Evolutionary conservation across 2,797 vertebrate genomes (phyloP), one percentile per base, ranked within the genome.

Genomic region (Sebastiscus albofasciatus): DNA sequence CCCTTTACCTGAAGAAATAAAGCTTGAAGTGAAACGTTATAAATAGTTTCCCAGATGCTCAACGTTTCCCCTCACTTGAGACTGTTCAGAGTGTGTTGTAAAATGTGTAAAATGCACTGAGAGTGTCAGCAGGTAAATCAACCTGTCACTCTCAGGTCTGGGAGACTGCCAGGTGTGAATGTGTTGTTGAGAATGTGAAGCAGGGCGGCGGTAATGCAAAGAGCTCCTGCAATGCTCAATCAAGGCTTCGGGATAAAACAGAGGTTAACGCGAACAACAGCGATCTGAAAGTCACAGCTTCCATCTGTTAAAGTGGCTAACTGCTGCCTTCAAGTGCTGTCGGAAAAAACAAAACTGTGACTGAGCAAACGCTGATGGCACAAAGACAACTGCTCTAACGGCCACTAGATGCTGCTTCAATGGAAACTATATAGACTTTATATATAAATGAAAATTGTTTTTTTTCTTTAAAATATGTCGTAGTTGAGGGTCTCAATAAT

Each of bases 81-180:
- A 6, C 26, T 11, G 1, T 34, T 61, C 8, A 36, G 31, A 36
- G 36, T 24, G 0, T n/a, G 10, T 7, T 18, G 69, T 74, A 8
- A 58, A 77, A 58, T 27, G 72, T 69, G 26, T 70, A 31, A 74
- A 62, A n/a, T 31, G 65, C 42, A 2, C 16, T 1, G 8, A 11
- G 71, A 34, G 72, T 54, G 83, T 80, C 79, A 11, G 80, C 27
- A 58, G 67, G 49, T 75, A 73, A 83, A 83, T 85, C 64, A 67
- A n/a, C 0, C 70, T 29, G 75, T 76, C 83, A 24, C 22, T 26
- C 64, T 61, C 2, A 2, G 60, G 62, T 3, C 77, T 75, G 66
- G 62, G 33, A 24, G 20, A 67, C 81, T 74, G 81, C 81, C 75
- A 29, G 46, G 52, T 31, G 74, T 3, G 26, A 4, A 20, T 4